Conservation (phyloP, 2,797 vertebrate genomes). For the Alectoris magna region DNA sequence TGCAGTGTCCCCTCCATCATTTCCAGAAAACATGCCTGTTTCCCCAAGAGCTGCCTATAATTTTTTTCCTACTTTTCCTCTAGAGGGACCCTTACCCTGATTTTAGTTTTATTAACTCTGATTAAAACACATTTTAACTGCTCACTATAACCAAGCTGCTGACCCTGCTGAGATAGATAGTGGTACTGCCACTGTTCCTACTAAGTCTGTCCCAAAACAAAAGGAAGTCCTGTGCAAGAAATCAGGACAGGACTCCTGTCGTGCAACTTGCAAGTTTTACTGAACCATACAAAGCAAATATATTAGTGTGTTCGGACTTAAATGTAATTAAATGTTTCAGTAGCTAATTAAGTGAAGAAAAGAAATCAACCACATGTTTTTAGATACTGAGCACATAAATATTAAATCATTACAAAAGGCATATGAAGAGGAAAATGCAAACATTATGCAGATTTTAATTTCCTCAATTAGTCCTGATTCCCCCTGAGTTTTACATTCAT, state of each 20-base stretch:
- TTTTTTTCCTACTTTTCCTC: slow-evolving; percentile 70
- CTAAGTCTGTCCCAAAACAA: background rate
- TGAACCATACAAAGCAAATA: slow-evolving; percentile 69
- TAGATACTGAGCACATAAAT: slow-evolving; percentile 73
- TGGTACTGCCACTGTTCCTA: background rate
- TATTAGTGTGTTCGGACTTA: slow-evolving; percentile 50
- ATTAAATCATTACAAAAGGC: slow-evolving; percentile 61
- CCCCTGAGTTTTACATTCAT: slow-evolving; percentile 60
- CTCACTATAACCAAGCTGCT: slow-evolving; percentile 32
- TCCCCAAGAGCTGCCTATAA: slow-evolving; percentile 28
- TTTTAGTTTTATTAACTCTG: slow-evolving; percentile 63
- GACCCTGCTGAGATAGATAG: slow-evolving; percentile 17
- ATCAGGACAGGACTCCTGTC: slow-evolving; percentile 23
- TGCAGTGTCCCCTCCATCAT: background rate
- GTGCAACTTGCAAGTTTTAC: slow-evolving; percentile 45
- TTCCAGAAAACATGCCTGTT: background rate
- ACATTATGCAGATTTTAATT: slow-evolving; percentile 71
- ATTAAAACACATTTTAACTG: slow-evolving; percentile 50
- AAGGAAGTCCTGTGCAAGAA: background rate
- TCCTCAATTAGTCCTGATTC: slow-evolving; percentile 67
- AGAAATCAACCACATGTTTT: slow-evolving; percentile 74
- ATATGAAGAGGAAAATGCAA: slow-evolving; percentile 73
- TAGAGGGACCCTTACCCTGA: slow-evolving; percentile 67
- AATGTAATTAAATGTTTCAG: slow-evolving; percentile 76
- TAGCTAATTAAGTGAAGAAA: slow-evolving; percentile 77